Percentiles rank a stretch among this genome's conserved stretches.
Evolutionary conservation across 2,888 invertebrate species (phyloP).

Genomic region (Calameuta idolon): DNA sequence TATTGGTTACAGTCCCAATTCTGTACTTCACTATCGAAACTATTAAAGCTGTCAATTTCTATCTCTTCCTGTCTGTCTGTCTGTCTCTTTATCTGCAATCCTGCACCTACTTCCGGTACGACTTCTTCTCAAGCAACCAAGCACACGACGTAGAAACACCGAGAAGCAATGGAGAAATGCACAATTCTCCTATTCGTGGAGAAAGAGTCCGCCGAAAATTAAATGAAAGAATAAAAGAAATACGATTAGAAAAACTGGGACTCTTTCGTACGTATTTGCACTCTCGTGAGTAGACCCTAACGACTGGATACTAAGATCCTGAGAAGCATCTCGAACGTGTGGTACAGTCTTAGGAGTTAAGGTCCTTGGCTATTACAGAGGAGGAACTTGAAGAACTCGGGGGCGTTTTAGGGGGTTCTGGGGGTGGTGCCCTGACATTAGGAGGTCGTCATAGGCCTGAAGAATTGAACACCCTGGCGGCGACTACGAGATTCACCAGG

Average conservation of each 20-base stretch:
- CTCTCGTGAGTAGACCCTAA: constrained; percentile 40
- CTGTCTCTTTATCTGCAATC: constrained; percentile 24
- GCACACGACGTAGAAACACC: constrained; percentile 7
- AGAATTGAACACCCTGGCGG: constrained; percentile 81
- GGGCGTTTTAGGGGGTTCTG: constrained; percentile 63
- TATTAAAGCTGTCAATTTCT: background rate
- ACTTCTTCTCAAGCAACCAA: background rate
- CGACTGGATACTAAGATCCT: constrained; percentile 37
- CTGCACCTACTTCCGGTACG: constrained; percentile 27
- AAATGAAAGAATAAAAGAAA: background rate
- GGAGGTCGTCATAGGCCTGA: constrained; percentile 81
- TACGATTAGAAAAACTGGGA: background rate
- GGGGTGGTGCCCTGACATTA: constrained; percentile 67
- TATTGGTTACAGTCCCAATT: background rate
- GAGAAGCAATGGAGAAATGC: constrained; percentile 3
- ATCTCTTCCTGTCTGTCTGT: constrained; percentile 4
- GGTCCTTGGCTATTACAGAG: constrained; percentile 71
- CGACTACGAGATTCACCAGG: constrained; percentile 81
- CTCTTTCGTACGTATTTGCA: constrained; percentile 29
- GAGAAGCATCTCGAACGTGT: constrained; percentile 53
- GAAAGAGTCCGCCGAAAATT: background rate
- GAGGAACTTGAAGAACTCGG: constrained; percentile 78
- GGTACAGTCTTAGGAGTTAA: constrained; percentile 57
- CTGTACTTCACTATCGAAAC: background rate
- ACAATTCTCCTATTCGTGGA: background rate